A percentile compares a stretch with the other conserved stretches of the same genome.
Evolutionary conservation across 2,888 invertebrate genomes (phyloP).

Genomic region (Ceriagrion tenellum): DNA sequence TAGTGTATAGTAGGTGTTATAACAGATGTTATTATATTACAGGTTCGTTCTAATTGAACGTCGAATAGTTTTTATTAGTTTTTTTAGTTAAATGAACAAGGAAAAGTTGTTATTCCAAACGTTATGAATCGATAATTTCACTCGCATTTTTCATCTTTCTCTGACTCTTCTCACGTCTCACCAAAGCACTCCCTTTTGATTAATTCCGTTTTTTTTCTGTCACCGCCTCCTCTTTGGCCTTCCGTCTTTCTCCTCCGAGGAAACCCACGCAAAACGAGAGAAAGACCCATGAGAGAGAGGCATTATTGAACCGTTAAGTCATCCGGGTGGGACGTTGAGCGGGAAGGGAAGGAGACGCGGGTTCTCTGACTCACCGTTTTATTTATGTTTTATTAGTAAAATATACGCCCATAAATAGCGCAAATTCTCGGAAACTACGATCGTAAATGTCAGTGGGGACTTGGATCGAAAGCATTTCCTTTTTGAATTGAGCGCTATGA

Average conservation of each 20-base stretch:
- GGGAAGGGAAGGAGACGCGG: background rate
- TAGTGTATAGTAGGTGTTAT: no score
- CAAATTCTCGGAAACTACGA: background rate
- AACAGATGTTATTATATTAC: no score
- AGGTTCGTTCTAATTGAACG: no score
- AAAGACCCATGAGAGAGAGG: background rate
- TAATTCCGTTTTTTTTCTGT: background rate
- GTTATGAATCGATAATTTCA: no score
- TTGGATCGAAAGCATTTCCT: background rate
- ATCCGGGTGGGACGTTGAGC: background rate
- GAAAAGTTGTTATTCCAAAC: no score
- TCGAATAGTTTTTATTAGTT: no score
- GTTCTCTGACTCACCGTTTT: background rate
- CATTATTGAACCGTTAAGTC: constrained; percentile 31
- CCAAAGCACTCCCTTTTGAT: no score
- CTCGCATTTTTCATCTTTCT: no score
- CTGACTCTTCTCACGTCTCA: no score
- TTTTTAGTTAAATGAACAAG: no score
- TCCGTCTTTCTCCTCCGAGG: background rate
- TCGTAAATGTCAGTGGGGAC: background rate
- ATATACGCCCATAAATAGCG: background rate
- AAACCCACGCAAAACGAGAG: background rate
- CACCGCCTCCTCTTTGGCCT: constrained; percentile 1
- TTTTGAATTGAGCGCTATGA: background rate
- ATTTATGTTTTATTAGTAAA: background rate